Evolutionary conservation across 2,888 invertebrate genomes (phyloP).

Genomic region (Parelbella ahira): DNA sequence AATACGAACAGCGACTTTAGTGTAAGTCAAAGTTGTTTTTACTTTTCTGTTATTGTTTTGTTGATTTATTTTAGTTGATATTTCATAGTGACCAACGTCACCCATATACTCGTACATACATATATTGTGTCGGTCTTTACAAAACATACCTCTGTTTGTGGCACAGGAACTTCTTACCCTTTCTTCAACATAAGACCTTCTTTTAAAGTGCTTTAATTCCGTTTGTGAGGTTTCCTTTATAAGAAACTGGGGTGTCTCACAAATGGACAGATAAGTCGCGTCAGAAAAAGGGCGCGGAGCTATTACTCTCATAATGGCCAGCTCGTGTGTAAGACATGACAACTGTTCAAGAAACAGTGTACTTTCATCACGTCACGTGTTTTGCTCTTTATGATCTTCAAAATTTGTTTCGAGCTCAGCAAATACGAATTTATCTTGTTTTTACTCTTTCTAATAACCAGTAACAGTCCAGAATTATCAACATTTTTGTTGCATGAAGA

Average conservation of each 20-base stretch:
- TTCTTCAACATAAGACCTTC: conserved; percentile 3
- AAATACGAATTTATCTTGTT: too few species aligned
- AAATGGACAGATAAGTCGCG: conserved; percentile 13
- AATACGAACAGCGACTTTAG: too few species aligned
- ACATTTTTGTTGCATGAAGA: too few species aligned
- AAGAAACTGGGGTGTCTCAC: conserved; percentile 16
- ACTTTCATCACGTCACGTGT: conserved; percentile 1
- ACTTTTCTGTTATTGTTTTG: too few species aligned
- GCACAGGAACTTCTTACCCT: conserved; percentile 4
- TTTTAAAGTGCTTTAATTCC: conserved; percentile 8
- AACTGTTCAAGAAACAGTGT: not conserved
- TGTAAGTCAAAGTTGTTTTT: too few species aligned
- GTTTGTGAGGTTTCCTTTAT: conserved; percentile 6
- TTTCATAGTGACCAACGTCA: too few species aligned
- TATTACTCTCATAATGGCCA: conserved; percentile 17
- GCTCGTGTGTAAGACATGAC: not conserved
- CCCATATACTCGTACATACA: too few species aligned
- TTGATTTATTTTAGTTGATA: too few species aligned
- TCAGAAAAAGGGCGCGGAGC: conserved; percentile 11
- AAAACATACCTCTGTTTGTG: conserved; percentile 7
- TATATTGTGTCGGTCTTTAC: too few species aligned
- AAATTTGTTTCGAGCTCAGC: not conserved
- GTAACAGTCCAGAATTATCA: too few species aligned
- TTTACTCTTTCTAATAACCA: too few species aligned
- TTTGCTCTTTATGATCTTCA: not conserved